Base-by-base conservation (phyloP, 2,888 invertebrate species). In the Koerneria pararmatus region DNA sequence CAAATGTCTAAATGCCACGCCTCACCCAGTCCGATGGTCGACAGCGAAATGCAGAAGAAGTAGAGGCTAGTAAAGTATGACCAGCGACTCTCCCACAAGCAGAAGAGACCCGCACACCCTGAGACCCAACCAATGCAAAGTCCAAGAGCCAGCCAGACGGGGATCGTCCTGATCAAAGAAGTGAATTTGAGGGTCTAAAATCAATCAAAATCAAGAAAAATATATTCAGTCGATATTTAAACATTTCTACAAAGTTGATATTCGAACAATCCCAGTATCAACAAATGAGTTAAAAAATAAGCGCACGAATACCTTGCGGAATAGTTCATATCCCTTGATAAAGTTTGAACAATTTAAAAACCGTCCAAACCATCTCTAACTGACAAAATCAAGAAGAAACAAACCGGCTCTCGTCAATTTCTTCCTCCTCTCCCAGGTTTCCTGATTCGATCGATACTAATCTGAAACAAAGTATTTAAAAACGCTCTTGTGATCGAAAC, bases 41-140 rank as follows among this genome's bases (percentile, higher is more conserved):
- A 92, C 89, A 95, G 91, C 0, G 94, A 93, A 77, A 95, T 91
- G 84, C 95, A 95, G 3, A 95, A 92, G 84, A 95, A 97, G 85
- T 97, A 97, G 84, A 97, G 93, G 0, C 95, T 90, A 69, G 92
- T 91, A 79, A 94, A 90, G 84, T 92, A 91, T n/a, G 88, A 88
- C 95, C 95, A 97, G 57, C 71, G 48, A 41, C 69, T 91, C 72
- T 86, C 86, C 85, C 86, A 86, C 15, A 82, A 71, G 15, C 83
- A 72, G 75, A 86, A 95, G 0, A 91, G 88, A 0, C 89, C 87
- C 0, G 93, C 92, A 0, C 95, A 95, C 22, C 90, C 85, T 67
- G 93, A 88, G 54, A 95, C 92, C 84, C 95, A 97, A 0, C 89
- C 84, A 0, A 93, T 84, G 34, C 95, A 87, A 67, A 95, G 89